These are phyloP conservation scores for Cossypha heuglini DNA, from an alignment of 2,797 vertebrate genomes.

Conservation along the genomic window DNA sequence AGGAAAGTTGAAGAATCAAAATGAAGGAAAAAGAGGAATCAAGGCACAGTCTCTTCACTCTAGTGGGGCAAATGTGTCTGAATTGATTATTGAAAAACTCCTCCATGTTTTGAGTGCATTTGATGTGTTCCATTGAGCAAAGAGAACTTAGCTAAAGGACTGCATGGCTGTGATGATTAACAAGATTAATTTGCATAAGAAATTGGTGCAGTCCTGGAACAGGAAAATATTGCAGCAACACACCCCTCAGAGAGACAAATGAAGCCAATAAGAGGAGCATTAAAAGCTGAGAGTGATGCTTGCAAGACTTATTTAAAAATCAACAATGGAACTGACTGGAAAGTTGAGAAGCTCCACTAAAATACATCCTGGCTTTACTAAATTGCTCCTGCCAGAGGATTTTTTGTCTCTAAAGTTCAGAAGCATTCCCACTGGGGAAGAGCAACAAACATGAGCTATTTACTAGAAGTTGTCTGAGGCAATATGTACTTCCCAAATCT, in stretches of 20 bases:
- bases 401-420: not conserved
- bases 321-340: not conserved
- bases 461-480: not conserved
- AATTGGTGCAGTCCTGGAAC: not conserved
- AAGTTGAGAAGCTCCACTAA: not conserved
- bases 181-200: constrained; percentile 12
- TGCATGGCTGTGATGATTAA: not conserved
- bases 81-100: not conserved
- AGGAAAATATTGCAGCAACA: not conserved
- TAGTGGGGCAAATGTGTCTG: not conserved
- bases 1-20: not conserved
- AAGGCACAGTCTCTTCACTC: not conserved
- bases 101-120: not conserved
- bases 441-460: not conserved
- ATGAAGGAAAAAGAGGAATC: not conserved
- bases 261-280: not conserved
- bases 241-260: not conserved
- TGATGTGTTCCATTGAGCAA: not conserved
- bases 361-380: not conserved
- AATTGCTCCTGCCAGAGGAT: not conserved
- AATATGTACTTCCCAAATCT: not conserved
- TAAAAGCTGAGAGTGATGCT: not conserved
- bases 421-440: not conserved
- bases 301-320: constrained; percentile 4
- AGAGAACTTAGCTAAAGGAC: not conserved